These are phyloP conservation scores for Disparrhopalites patrizii DNA, from an alignment of 2,888 invertebrate species.

Conservation along the genomic window DNA sequence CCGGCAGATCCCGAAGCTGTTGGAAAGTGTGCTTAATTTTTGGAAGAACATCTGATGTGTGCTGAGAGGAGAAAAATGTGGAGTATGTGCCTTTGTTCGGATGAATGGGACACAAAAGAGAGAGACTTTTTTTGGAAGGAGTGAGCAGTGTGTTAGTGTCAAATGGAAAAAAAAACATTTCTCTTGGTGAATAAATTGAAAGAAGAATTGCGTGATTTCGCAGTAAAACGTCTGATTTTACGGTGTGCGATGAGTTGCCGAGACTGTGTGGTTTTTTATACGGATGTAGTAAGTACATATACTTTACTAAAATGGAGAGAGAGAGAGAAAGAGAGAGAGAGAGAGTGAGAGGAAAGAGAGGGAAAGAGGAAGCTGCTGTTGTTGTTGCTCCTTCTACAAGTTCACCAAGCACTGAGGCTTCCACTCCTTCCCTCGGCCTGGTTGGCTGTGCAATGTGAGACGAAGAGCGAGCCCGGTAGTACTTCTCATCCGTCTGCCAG, in stretches of 20 bases:
- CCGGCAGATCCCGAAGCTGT: too few species aligned
- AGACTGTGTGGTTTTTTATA: constrained; percentile 29
- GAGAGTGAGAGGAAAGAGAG: too few species aligned
- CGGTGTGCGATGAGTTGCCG: constrained; percentile 30
- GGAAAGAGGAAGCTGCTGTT: too few species aligned
- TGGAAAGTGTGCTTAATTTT: too few species aligned
- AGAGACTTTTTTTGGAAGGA: not conserved
- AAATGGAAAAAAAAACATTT: too few species aligned
- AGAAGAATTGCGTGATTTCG: constrained; percentile 35
- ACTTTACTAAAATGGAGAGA: not conserved
- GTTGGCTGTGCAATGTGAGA: too few species aligned
- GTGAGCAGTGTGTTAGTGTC: not conserved
- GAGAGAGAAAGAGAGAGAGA: too few species aligned
- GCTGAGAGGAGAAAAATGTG: not conserved
- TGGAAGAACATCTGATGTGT: too few species aligned
- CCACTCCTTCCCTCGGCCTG: not conserved
- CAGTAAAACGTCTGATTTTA: constrained; percentile 33
- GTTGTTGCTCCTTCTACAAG: constrained; percentile 6
- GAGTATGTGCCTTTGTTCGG: not conserved
- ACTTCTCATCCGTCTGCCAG: not conserved
- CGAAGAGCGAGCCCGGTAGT: not conserved
- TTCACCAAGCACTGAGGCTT: not conserved
- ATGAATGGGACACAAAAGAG: not conserved
- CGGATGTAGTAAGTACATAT: too few species aligned
- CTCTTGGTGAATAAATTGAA: too few species aligned